Conservation (phyloP, 1,140 invertebrate species). For the Drosophila insularis region DNA sequence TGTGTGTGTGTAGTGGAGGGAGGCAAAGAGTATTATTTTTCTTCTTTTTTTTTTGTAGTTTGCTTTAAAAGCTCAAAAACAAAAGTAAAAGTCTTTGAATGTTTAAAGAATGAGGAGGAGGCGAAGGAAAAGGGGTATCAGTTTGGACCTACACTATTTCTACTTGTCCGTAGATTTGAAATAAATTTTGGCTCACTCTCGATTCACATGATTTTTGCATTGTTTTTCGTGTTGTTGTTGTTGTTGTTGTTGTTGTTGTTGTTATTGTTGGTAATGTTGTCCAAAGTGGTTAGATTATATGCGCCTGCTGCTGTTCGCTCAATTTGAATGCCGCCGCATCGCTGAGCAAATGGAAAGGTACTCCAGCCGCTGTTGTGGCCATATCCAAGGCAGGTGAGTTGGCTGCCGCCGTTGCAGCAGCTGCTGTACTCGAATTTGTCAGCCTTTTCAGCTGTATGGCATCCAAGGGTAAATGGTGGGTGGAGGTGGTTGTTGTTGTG, state of each 20-base stretch:
- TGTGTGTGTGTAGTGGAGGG: background rate
- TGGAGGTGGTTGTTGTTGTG: conserved; percentile 30
- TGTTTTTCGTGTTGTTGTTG: background rate
- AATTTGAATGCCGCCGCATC: conserved; percentile 67
- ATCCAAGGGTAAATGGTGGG: conserved; percentile 52
- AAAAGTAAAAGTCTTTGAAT: background rate
- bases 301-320: conserved; percentile 62
- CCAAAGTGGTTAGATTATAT: conserved; percentile 63
- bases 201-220: conserved; percentile 21
- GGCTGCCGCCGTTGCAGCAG: conserved; percentile 19
- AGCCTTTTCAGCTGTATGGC: conserved; percentile 49
- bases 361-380: conserved; percentile 85
- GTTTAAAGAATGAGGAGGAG: background rate
- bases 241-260: background rate
- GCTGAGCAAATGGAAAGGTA: conserved; percentile 89
- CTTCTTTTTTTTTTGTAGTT: background rate
- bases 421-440: conserved; percentile 32
- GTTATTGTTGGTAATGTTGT: conserved; percentile 1
- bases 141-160: conserved; percentile 3
- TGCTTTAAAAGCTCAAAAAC: conserved; percentile 1
- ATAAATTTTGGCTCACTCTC: conserved; percentile 33
- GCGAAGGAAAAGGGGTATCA: background rate
- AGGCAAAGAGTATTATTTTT: background rate
- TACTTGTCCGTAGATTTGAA: conserved; percentile 8
- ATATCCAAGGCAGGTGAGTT: conserved; percentile 50